Percentiles rank a stretch among this genome's conserved stretches.
These are phyloP conservation scores for Catharus minimus DNA, from an alignment of 2,113 vertebrate genomes.

Conservation along the genomic window DNA sequence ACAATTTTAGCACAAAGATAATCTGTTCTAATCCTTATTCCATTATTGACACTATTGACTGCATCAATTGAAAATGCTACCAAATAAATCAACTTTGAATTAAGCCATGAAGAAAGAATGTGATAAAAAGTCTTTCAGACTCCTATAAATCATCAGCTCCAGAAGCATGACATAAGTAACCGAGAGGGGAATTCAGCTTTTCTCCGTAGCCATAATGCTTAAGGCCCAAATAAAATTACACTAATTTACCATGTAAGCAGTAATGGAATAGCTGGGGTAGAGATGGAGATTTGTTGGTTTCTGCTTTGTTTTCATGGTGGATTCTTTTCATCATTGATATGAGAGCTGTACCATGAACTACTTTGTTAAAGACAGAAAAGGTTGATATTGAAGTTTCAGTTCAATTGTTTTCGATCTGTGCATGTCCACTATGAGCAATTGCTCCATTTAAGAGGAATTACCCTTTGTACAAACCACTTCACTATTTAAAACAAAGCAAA, in stretches of 20 bases:
- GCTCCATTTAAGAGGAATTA: slow-evolving; percentile 82
- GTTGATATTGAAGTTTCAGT: slow-evolving; percentile 78
- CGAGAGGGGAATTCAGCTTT: slow-evolving; percentile 49
- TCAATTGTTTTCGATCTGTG: slow-evolving; percentile 82
- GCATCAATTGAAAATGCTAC: slow-evolving; percentile 49
- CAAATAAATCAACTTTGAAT: slow-evolving; percentile 72
- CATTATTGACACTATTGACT: slow-evolving; percentile 69
- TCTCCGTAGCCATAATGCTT: slow-evolving; percentile 31
- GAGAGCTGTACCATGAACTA: slow-evolving; percentile 27
- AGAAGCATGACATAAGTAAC: slow-evolving; percentile 34
- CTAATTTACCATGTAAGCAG: slow-evolving; percentile 50
- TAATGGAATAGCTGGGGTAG: slow-evolving; percentile 8
- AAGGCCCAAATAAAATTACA: slow-evolving; percentile 51
- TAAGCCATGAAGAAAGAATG: slow-evolving; percentile 68
- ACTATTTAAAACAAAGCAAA: slow-evolving; percentile 84
- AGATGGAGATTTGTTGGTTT: slow-evolving; percentile 1
- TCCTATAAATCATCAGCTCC: slow-evolving; percentile 63
- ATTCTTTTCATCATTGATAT: not conserved
- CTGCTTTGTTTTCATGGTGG: slow-evolving; percentile 22
- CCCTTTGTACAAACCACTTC: slow-evolving; percentile 82
- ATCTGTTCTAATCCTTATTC: slow-evolving; percentile 73
- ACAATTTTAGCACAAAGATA: slow-evolving; percentile 61
- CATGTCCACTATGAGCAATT: slow-evolving; percentile 79
- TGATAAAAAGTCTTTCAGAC: slow-evolving; percentile 62
- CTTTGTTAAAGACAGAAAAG: slow-evolving; percentile 78